These are phyloP conservation scores for Phymorhynchus buccinoides DNA, from an alignment of 1,140 invertebrate species.

Conservation along the genomic window DNA sequence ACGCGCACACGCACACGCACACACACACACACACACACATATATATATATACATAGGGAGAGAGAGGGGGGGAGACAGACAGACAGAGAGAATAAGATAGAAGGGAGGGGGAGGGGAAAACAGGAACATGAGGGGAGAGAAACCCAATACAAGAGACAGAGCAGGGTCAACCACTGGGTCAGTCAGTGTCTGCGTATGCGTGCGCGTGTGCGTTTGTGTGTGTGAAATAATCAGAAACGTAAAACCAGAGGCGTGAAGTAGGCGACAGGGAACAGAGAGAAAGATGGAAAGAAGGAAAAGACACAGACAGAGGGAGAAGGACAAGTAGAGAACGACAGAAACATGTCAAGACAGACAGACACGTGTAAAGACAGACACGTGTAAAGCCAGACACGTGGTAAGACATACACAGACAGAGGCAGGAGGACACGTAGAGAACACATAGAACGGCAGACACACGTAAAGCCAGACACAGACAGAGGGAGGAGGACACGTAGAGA, in stretches of 20 bases:
- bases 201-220: not conserved
- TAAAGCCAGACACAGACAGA: too few species aligned
- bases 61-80: not conserved
- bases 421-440: too few species aligned
- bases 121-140: not conserved
- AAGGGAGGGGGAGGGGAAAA: not conserved
- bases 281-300: too few species aligned
- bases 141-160: too few species aligned
- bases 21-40: not conserved
- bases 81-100: not conserved
- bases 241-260: not conserved
- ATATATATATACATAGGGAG: conserved; percentile 24
- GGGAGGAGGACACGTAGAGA: too few species aligned
- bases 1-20: conserved; percentile 23
- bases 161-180: not conserved
- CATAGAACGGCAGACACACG: too few species aligned
- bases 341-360: too few species aligned
- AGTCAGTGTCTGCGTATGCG: not conserved
- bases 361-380: too few species aligned
- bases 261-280: not conserved
- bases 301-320: too few species aligned
- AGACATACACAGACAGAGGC: too few species aligned
- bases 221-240: not conserved
- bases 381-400: too few species aligned
- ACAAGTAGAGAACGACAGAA: too few species aligned